Percentiles rank a stretch among this genome's conserved stretches.
These are phyloP conservation scores for Drosophila kepulauana DNA, from an alignment of 1,140 invertebrate genomes.

Conservation along the genomic window DNA sequence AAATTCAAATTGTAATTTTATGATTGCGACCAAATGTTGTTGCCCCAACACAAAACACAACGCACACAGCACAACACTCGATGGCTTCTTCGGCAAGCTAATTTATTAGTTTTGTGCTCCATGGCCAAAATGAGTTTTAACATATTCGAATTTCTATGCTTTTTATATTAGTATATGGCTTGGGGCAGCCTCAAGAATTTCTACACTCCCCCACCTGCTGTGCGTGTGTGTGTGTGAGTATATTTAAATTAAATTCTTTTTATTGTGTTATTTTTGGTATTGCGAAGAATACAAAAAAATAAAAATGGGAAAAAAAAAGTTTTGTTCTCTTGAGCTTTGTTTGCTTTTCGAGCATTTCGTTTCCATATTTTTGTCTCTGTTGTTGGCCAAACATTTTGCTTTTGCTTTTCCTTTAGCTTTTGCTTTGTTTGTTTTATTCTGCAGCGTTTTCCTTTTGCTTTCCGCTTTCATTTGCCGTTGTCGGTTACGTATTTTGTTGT, in stretches of 20 bases:
- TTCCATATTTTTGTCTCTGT: constrained; percentile 5
- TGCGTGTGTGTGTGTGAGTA: background rate
- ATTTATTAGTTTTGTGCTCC: constrained; percentile 41
- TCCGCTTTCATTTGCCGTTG: background rate
- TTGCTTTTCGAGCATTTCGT: constrained; percentile 12
- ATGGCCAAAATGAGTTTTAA: constrained; percentile 31
- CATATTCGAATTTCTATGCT: constrained; percentile 27
- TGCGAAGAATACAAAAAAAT: no score
- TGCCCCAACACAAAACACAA: constrained; percentile 9
- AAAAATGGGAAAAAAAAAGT: background rate
- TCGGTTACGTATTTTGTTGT: no score
- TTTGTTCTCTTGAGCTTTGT: constrained; percentile 1
- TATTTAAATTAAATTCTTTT: constrained; percentile 22
- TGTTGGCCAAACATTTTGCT: constrained; percentile 13
- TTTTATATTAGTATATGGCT: background rate
- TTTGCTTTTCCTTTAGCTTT: background rate
- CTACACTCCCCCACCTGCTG: background rate
- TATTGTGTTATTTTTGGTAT: background rate
- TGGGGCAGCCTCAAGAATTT: constrained; percentile 7
- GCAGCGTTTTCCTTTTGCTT: background rate
- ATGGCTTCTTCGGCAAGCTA: constrained; percentile 14
- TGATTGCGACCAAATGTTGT: constrained; percentile 32
- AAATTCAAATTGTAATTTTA: constrained; percentile 46
- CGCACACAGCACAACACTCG: background rate
- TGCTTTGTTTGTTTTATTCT: constrained; percentile 8